Evolutionary conservation across 92 coral and sea anemone species (phyloP).

Genomic region (Pocillopora meandrina): DNA sequence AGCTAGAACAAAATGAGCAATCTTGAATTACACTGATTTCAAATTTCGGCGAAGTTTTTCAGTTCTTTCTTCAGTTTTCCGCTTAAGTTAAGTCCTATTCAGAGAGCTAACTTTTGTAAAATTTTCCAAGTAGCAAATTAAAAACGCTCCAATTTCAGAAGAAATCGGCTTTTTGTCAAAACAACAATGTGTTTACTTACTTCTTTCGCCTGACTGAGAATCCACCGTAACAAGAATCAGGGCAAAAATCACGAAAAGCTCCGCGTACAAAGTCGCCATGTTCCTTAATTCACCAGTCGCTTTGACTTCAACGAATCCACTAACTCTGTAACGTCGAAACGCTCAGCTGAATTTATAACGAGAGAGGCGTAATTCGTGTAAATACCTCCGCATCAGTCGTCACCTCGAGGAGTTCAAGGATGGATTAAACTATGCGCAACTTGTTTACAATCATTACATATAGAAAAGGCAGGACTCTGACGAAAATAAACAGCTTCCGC

Average conservation of each 20-base stretch:
- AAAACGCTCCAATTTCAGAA: background rate
- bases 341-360: slow-evolving; percentile 15
- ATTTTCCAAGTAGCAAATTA: background rate
- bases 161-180: background rate
- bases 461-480: slow-evolving; percentile 37
- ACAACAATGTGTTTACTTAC: slow-evolving; percentile 10
- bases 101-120: background rate
- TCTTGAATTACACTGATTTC: too few relatives aligned
- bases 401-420: slow-evolving; percentile 1
- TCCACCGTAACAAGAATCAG: background rate
- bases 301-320: background rate
- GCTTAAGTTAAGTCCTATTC: background rate
- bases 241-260: slow-evolving; percentile 5
- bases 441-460: slow-evolving; percentile 25
- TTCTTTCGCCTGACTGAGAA: slow-evolving; percentile 11
- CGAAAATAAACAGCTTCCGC: slow-evolving; percentile 31
- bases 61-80: background rate
- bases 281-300: slow-evolving; percentile 1
- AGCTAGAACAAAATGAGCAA: too few relatives aligned
- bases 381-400: slow-evolving; percentile 1
- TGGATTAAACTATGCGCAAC: background rate
- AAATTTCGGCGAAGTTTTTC: background rate
- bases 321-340: background rate
- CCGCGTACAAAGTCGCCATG: slow-evolving; percentile 14
- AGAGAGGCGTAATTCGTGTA: slow-evolving; percentile 1